phyloP scores from a whole-genome alignment of 2,888 invertebrate species.

The Lycia hirtaria region DNA sequence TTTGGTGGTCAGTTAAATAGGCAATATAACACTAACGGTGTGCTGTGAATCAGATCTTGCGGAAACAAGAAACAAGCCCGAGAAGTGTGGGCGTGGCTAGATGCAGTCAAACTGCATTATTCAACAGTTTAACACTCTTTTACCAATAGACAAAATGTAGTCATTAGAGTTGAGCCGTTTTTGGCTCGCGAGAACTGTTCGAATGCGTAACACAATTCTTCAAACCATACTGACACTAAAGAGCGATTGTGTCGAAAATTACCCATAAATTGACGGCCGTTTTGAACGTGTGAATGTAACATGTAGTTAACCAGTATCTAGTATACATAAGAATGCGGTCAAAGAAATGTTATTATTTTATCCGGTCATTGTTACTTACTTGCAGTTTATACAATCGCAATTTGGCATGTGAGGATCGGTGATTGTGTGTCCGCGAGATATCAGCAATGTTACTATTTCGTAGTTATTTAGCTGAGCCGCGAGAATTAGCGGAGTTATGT shows the following conservation, averaged over 20 bases:
- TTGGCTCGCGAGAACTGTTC: conserved; percentile 29
- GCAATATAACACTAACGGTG: conserved; percentile 38
- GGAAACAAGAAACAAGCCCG: conserved; percentile 36
- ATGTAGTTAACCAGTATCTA: conserved; percentile 36
- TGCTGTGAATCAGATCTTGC: conserved; percentile 40
- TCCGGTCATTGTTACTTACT: conserved; percentile 45
- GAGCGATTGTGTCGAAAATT: conserved; percentile 40
- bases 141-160: conserved; percentile 13
- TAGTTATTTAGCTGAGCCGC: conserved; percentile 90
- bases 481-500: conserved; percentile 89
- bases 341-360: conserved; percentile 36
- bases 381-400: conserved; percentile 82
- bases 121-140: conserved; percentile 5
- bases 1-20: too few relatives aligned
- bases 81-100: conserved; percentile 25
- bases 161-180: conserved; percentile 31
- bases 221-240: conserved; percentile 32
- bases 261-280: conserved; percentile 31
- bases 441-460: conserved; percentile 88
- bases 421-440: conserved; percentile 88
- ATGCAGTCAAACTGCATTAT: conserved; percentile 25
- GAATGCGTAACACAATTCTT: conserved; percentile 35
- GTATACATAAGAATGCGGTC: conserved; percentile 38
- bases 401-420: conserved; percentile 86
- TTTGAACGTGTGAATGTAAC: conserved; percentile 45